Evolutionary conservation across 92 coral and sea anemone species (phyloP), one percentile per base, ranked within the genome.

Genomic region (Phenganax stokvisi): DNA sequence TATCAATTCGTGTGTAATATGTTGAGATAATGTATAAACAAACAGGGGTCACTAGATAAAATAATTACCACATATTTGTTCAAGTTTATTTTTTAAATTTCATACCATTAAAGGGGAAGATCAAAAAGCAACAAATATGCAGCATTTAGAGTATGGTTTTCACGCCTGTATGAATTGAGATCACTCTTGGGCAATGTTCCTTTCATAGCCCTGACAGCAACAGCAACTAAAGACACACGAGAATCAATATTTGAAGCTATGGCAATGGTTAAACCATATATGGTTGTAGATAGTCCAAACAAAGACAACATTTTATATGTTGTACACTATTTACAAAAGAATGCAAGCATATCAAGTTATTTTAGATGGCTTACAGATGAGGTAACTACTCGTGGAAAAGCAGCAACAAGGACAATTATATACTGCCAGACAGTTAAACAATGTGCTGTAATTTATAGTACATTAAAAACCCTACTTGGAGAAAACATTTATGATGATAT

Each of bases 71-170:
- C 47, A 37, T 37, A 37, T 37, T 61, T 17, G 6, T 0, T 12
- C 28, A 1, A 61, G 5, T 17, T 61, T 61, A 9, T 7, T 13
- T 6, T 17, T 12, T 6, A 13, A 15, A 61, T 15, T 7, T 61
- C 25, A 17, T 61, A 83, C 74, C 20, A 63, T 74, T 84, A 56
- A 16, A 84, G 87, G 87, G 78, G 87, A 52, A 47, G 55, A 57
- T 84, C 87, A 27, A 77, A 84, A 30, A 84, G 12, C 78, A 76
- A 77, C 83, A 77, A 84, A 10, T 70, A 54, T 68, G 82, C 87
- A 77, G 87, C 83, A 52, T 84, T 84, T 54, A 56, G 87, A 69
- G 87, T 54, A 25, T 77, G 83, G 83, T 84, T 77, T 58, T 78
- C 84, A 8, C 15, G 25, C 13, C 75, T 73, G 64, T 56, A 83